Evolutionary conservation across 2,888 invertebrate species (phyloP).

Genomic region (Lasioglossum morio): DNA sequence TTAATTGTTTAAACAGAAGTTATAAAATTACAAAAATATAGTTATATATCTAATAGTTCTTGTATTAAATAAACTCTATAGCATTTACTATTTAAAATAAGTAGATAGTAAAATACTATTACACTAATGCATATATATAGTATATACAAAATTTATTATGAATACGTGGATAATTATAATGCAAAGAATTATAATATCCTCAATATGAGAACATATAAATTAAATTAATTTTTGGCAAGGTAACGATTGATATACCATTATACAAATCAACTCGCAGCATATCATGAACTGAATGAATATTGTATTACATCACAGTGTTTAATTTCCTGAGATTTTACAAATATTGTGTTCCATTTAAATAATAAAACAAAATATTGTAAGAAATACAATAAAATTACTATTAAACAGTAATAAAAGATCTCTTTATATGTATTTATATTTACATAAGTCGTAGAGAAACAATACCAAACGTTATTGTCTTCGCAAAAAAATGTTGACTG

Average conservation of each 20-base stretch:
- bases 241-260: constrained; percentile 37
- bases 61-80: constrained; percentile 31
- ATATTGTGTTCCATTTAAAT: constrained; percentile 15
- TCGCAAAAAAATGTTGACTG: not conserved
- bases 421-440: constrained; percentile 23
- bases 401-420: not conserved
- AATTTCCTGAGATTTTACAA: constrained; percentile 28
- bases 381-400: constrained; percentile 18
- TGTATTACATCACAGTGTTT: constrained; percentile 21
- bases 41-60: constrained; percentile 34
- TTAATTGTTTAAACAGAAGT: constrained; percentile 31
- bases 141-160: constrained; percentile 63
- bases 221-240: constrained; percentile 56
- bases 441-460: constrained; percentile 21
- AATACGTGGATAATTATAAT: constrained; percentile 51
- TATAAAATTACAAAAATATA: constrained; percentile 34
- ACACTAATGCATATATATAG: constrained; percentile 37
- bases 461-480: constrained; percentile 10
- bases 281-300: constrained; percentile 36
- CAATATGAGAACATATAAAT: constrained; percentile 66
- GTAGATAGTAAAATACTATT: constrained; percentile 35
- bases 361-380: constrained; percentile 13
- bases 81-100: constrained; percentile 40
- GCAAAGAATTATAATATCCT: constrained; percentile 57
- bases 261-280: constrained; percentile 19